Evolutionary conservation across 2,888 invertebrate species (phyloP).

Genomic region (Hololepta plana): DNA sequence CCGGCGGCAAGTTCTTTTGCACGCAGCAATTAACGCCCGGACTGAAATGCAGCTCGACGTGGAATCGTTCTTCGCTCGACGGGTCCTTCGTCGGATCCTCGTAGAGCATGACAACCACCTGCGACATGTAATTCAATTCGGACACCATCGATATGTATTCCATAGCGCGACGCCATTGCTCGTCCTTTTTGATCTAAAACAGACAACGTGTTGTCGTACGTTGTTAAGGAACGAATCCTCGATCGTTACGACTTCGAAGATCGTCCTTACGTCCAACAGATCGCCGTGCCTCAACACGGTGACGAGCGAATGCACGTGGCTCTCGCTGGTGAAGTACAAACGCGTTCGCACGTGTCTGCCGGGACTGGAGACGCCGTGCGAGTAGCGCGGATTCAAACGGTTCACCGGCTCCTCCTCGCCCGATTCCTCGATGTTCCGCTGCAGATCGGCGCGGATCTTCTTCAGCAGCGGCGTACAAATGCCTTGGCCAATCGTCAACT

Average conservation of each 20-base stretch:
- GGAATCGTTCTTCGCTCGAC: constrained; percentile 82
- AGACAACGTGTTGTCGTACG: constrained; percentile 3
- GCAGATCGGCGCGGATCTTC: constrained; percentile 88
- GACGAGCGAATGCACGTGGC: constrained; percentile 94
- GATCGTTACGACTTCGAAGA: constrained; percentile 1
- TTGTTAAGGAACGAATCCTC: constrained; percentile 1
- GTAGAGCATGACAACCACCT: constrained; percentile 96
- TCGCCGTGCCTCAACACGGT: constrained; percentile 90
- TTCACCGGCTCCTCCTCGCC: constrained; percentile 93
- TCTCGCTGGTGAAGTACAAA: constrained; percentile 98
- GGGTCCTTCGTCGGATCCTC: constrained; percentile 96
- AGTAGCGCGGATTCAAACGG: constrained; percentile 90
- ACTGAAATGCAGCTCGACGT: constrained; percentile 97
- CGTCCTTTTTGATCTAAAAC: constrained; percentile 57
- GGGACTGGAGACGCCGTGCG: constrained; percentile 94
- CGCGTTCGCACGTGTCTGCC: constrained; percentile 94
- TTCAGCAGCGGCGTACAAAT: constrained; percentile 92
- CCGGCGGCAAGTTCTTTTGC: constrained; percentile 82
- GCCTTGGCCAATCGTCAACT: constrained; percentile 90
- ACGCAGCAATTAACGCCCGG: constrained; percentile 96
- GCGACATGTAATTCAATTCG: constrained; percentile 98
- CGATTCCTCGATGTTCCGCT: constrained; percentile 79
- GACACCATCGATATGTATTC: constrained; percentile 96
- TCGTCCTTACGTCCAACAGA: constrained; percentile 53
- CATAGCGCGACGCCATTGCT: constrained; percentile 98